Conservation (phyloP, 2,113 vertebrate species). For the Antidorcas marsupialis region DNA sequence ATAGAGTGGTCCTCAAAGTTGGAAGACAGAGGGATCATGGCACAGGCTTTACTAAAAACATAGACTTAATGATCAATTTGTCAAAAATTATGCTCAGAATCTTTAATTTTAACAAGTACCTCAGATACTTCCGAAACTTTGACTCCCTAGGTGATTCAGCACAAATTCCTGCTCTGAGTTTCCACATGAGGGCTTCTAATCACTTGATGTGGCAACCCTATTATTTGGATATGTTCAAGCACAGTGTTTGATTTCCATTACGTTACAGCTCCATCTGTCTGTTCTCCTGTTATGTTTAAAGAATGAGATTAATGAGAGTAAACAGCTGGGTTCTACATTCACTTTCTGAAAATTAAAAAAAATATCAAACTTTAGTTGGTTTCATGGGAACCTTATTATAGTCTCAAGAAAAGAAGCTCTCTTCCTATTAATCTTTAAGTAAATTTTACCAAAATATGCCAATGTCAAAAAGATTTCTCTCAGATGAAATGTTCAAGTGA, state of each 20-base stretch:
- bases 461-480: not conserved
- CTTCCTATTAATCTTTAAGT: not conserved
- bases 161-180: not conserved
- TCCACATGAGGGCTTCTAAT: not conserved
- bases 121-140: not conserved
- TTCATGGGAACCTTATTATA: not conserved
- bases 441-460: not conserved
- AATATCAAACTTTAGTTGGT: not conserved
- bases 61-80: not conserved
- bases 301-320: not conserved
- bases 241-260: constrained; percentile 41
- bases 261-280: constrained; percentile 35
- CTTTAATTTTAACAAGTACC: not conserved
- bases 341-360: constrained; percentile 24
- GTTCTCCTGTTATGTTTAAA: constrained; percentile 38
- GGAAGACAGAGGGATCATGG: not conserved
- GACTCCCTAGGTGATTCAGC: not conserved
- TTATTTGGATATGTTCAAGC: not conserved
- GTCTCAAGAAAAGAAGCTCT: not conserved
- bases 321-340: not conserved
- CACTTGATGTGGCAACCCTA: not conserved
- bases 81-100: not conserved
- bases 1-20: not conserved
- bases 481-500: not conserved
- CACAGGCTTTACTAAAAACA: not conserved